Conservation (phyloP, 2,113 vertebrate species). For the Cyprinodon variegatus region DNA sequence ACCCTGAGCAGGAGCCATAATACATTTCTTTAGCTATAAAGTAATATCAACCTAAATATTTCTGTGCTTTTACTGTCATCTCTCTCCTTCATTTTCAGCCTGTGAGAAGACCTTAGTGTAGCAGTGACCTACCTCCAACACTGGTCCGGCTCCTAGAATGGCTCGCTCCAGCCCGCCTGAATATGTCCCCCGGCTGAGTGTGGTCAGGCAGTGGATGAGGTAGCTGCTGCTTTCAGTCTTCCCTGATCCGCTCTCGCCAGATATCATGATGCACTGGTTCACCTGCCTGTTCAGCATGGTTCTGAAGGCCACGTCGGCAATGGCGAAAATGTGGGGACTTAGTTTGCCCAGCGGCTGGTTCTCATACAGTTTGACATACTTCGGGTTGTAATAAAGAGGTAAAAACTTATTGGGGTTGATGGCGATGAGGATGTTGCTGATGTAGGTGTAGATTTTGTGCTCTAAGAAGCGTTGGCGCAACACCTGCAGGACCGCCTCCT, state of each 20-base stretch:
- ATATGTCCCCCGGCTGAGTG: conserved; percentile 91
- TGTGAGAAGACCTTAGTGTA: not conserved
- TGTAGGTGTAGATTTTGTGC: conserved; percentile 92
- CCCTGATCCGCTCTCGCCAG: conserved; percentile 92
- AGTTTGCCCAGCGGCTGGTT: conserved; percentile 90
- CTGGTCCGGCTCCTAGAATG: conserved; percentile 91
- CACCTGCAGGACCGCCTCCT: conserved; percentile 81
- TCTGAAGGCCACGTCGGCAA: conserved; percentile 89
- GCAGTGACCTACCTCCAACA: conserved; percentile 87
- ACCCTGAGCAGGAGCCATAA: too few relatives aligned
- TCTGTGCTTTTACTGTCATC: not conserved
- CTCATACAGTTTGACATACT: conserved; percentile 94
- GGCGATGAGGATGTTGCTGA: conserved; percentile 89
- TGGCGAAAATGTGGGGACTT: conserved; percentile 93
- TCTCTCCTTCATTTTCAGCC: not conserved
- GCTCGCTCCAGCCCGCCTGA: conserved; percentile 89
- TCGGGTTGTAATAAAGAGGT: conserved; percentile 96
- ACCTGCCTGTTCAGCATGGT: conserved; percentile 86
- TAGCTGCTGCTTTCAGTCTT: conserved; percentile 97
- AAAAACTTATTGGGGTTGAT: conserved; percentile 95
- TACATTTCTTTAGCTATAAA: too few relatives aligned
- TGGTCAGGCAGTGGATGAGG: conserved; percentile 93
- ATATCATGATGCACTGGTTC: conserved; percentile 94
- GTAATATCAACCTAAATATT: not conserved
- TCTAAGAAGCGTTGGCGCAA: conserved; percentile 86